These are phyloP conservation scores for Micrasema longulum DNA, from an alignment of 1,140 invertebrate genomes.

Conservation along the genomic window DNA sequence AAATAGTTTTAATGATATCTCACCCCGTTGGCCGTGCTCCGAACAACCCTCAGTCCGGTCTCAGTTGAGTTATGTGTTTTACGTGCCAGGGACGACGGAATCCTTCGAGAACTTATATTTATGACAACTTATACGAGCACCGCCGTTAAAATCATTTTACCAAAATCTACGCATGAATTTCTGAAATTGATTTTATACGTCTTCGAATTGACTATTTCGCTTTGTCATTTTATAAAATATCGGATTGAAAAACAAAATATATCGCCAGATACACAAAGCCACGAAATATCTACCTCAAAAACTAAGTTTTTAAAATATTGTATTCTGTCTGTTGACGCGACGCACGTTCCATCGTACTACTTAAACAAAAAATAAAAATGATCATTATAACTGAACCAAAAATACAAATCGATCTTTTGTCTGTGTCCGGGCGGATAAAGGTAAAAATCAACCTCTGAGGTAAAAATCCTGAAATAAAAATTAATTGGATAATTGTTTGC, in stretches of 20 bases:
- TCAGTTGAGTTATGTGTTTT: constrained; percentile 6
- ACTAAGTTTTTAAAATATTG: neutral
- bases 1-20: constrained; percentile 40
- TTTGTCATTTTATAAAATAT: neutral
- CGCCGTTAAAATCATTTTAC: constrained; percentile 12
- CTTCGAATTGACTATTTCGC: neutral
- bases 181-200: neutral
- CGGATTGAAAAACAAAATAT: neutral
- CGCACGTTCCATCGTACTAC: no score
- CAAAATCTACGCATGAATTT: neutral
- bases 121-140: constrained; percentile 33
- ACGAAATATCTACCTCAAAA: no score
- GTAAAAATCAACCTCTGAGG: no score
- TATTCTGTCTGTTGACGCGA: no score
- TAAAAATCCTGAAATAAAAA: no score
- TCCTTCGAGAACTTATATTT: constrained; percentile 31
- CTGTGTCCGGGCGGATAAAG: no score
- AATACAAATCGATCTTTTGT: no score
- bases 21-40: constrained; percentile 13
- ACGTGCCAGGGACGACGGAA: constrained; percentile 16
- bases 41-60: neutral
- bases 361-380: no score
- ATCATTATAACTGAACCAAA: no score
- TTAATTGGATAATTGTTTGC: no score
- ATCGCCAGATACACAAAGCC: neutral